Base-by-base conservation (phyloP, 2,797 vertebrate genomes). In the Pelodytes ibericus region DNA sequence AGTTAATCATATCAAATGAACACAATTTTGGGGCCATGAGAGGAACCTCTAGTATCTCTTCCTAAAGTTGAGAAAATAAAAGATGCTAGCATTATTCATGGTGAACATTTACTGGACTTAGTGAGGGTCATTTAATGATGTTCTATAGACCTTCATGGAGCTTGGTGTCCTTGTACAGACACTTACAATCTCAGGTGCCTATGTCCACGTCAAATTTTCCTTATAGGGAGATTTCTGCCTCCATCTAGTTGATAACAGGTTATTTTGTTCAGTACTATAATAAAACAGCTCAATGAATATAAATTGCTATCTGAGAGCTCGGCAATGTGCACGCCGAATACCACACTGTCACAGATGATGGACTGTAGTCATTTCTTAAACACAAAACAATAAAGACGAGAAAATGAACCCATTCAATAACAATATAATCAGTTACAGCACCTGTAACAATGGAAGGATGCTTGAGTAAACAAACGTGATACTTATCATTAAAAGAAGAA, bases 341-440 rank as follows among this genome's bases (percentile, higher is more conserved):
- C 20, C 20, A 44, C 13, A 31, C 60, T 77, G 74, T 65, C 74
- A 64, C 47, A 71, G 44, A 71, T 77, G 67, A 71, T 77, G 26
- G 60, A 71, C 24, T 49, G 59, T 13, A 31, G 60, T 65, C 31
- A 71, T 65, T 71, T 77, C 60, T 71, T 58, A 33, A 64, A 64
- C 61, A 64, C 61, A n/a, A 65, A 53, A 69, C 29, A 71, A 59
- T 57, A 64, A 71, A 77, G 47, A 71, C 25, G 24, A 65, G 67
- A 47, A 64, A 77, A 77, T 71, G n/a, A 25, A 25, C 31, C 39
- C 49, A 57, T 64, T 77, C 53, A 77, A 71, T 63, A 70, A 64
- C 27, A 41, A 71, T 36, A 65, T 77, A 71, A 77, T 77, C 74
- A 71, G 67, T 62, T 49, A n/a, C 60, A 77, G 62, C 74, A 71